Conservation (phyloP, 2,888 invertebrate genomes). For the Diarsia mendica region DNA sequence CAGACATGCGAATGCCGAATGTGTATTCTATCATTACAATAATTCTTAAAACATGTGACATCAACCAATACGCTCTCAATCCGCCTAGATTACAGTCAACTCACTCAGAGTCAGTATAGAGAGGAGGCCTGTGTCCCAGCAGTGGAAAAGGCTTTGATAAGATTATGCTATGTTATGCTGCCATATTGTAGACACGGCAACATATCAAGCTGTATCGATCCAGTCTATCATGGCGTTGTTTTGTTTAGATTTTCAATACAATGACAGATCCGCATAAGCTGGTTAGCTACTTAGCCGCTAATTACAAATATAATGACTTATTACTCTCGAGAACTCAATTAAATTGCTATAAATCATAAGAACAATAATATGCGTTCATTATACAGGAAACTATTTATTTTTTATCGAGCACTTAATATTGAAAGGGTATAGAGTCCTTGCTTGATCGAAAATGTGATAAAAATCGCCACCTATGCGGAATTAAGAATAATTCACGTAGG, state of each 20-base stretch:
- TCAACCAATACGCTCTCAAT: not conserved
- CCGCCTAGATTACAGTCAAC: not conserved
- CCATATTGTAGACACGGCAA: not conserved
- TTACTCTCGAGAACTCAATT: slow-evolving; percentile 9
- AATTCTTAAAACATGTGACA: not conserved
- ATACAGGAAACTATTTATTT: slow-evolving; percentile 59
- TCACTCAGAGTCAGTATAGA: not conserved
- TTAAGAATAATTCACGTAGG: slow-evolving; percentile 18
- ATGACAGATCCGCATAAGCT: no score
- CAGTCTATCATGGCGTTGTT: no score
- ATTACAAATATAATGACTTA: slow-evolving; percentile 30
- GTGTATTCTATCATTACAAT: not conserved
- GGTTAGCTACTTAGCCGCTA: not conserved
- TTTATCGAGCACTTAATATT: slow-evolving; percentile 60
- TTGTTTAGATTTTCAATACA: no score
- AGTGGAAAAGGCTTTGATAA: no score
- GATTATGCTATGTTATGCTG: not conserved
- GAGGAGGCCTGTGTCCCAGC: not conserved
- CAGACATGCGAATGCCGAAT: no score
- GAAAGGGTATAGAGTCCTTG: slow-evolving; percentile 65
- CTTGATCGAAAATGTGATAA: slow-evolving; percentile 48
- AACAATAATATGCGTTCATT: slow-evolving; percentile 31
- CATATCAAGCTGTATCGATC: no score
- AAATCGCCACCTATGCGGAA: slow-evolving; percentile 41
- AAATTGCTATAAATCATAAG: slow-evolving; percentile 25